These are phyloP conservation scores for Lasioglossum leucozonium DNA, from an alignment of 2,888 invertebrate species.

Conservation along the genomic window DNA sequence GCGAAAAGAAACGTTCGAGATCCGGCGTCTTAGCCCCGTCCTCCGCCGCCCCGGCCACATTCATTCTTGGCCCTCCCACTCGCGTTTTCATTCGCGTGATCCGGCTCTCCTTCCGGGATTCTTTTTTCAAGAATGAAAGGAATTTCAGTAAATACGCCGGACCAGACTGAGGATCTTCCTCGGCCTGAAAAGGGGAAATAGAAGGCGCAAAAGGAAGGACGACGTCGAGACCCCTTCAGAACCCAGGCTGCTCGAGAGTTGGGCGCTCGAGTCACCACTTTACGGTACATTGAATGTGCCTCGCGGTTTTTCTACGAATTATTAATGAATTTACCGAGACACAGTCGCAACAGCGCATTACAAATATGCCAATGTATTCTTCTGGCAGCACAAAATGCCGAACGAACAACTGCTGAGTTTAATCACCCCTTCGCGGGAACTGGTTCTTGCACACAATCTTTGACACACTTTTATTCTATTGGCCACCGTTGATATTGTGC, in stretches of 20 bases:
- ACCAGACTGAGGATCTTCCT: background rate
- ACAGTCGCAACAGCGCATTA: background rate
- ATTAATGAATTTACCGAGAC: background rate
- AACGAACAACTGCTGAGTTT: background rate
- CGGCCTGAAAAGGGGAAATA: background rate
- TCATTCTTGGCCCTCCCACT: background rate
- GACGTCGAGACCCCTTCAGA: background rate
- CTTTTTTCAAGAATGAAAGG: background rate
- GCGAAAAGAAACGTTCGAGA: conserved; percentile 24
- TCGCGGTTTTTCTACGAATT: background rate
- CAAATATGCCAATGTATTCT: background rate
- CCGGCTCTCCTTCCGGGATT: background rate
- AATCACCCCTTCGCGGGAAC: background rate
- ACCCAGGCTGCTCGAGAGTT: conserved; percentile 2
- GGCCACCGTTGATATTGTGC: no score
- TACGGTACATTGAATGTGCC: background rate
- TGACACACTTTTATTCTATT: no score
- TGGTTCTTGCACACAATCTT: background rate
- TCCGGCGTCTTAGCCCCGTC: background rate
- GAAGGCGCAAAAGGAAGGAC: conserved; percentile 3
- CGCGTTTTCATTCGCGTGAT: conserved; percentile 19
- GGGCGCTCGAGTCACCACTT: background rate
- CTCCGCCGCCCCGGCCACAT: background rate
- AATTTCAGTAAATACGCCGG: background rate
- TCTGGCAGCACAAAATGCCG: background rate